Base-by-base conservation (phyloP, 2,113 vertebrate genomes). In the Chaetodon trifascialis region DNA sequence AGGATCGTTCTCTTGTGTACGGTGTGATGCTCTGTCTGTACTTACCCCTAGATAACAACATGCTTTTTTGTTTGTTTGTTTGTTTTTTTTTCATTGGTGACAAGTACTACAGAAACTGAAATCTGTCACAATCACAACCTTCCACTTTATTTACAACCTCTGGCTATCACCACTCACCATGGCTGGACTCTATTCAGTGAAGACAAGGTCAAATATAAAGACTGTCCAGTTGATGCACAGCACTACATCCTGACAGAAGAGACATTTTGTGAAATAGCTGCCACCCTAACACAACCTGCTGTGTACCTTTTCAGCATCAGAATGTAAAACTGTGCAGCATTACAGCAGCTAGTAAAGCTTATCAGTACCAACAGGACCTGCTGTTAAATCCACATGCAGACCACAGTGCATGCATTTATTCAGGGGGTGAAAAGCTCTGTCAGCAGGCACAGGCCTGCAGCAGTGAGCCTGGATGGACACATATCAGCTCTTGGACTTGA, bases 371-470 rank as follows among this genome's bases (percentile, higher is more conserved):
- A 69, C 78, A 71, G 59, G 56, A 10, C 10, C 67, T 71, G 79
- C 60, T 81, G 78, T 75, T 38, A 19, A 42, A 42, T 72, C 34
- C 55, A 76, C 67, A 79, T 72, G 51, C 73, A 82, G 63, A 59
- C 16, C 25, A 5, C 40, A 47, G 60, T 10, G 36, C 0, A 14
- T 64, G 79, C 36, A 62, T 59, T 60, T 51, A 55, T 79, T 74
- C 36, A 68, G 60, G 44, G 38, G 63, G 11, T 72, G 62, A 85
- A 86, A 56, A 0, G 0, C 60, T 72, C 64, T 38, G 69, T 52
- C 72, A 52, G 75, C 73, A 73, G 19, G 80, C 51, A 40, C 30
- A 51, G 60, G 70, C 69, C 74, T 73, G 64, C 54, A 81, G 79
- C 76, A 1, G 19, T 8, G 54, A 0, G 12, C 76, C 51, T 74